phyloP scores from a whole-genome alignment of 1,140 invertebrate genomes.

The Papilio machaon region DNA sequence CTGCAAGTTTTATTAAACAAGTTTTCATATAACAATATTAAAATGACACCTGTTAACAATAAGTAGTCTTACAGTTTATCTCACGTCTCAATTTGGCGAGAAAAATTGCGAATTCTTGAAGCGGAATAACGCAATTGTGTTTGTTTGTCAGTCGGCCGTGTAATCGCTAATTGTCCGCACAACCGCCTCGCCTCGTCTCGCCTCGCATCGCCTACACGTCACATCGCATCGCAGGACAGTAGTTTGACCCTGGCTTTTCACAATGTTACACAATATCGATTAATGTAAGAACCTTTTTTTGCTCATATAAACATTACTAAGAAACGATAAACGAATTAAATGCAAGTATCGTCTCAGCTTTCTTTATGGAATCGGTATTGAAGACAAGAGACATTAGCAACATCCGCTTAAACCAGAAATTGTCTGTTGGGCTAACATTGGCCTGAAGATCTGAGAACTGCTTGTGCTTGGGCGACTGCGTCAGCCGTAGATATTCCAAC shows the following conservation, averaged over 20 bases:
- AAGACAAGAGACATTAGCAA: background rate
- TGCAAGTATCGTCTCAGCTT: background rate
- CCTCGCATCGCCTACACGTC: background rate
- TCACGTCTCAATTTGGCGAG: background rate
- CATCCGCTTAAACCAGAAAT: no score
- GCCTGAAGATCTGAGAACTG: no score
- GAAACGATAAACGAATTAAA: background rate
- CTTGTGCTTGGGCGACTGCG: no score
- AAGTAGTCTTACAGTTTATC: background rate
- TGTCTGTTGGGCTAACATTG: no score
- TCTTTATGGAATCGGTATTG: background rate
- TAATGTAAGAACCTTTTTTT: background rate
- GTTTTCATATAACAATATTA: background rate
- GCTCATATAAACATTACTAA: background rate
- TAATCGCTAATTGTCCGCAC: slow-evolving; percentile 27
- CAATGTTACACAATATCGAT: background rate
- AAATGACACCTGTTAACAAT: background rate
- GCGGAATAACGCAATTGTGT: slow-evolving; percentile 5
- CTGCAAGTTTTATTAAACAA: background rate
- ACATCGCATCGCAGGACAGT: background rate
- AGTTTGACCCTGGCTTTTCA: background rate
- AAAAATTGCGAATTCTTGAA: slow-evolving; percentile 13
- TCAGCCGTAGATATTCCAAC: no score
- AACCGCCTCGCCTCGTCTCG: background rate
- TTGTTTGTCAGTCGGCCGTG: slow-evolving; percentile 5